Evolutionary conservation across 2,797 vertebrate species (phyloP), one percentile per base, ranked within the genome.

Genomic region (Pteropus rufus): DNA sequence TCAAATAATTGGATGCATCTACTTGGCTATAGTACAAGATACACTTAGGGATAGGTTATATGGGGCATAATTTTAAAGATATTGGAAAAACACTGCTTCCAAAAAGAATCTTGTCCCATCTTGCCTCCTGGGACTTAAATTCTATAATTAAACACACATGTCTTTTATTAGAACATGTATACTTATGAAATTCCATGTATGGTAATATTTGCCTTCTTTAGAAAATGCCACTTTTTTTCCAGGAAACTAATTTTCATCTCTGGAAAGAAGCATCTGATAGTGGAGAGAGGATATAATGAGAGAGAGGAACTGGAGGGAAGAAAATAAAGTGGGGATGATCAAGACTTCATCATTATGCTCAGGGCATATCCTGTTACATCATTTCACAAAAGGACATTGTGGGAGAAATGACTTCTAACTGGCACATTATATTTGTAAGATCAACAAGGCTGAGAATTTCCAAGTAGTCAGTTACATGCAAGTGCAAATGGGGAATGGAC

Each of bases 91-190:
- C 11, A 72, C 24, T 80, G 10, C 7, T 87, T 88, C 52, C 80
- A 69, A 67, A 90, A 92, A 82, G 62, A 93, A 65, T 4, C 12
- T 24, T 31, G 24, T 23, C n/a, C 58, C 36, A 24, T 44, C 49
- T 16, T 90, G 34, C 31, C 91, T 49, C 58, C 21, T 31, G 44
- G 41, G 31, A 52, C 6, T 91, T 69, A 89, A 93, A 76, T 60
- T 82, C 60, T 52, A 49, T 72, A 83, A 52, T 89, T 62, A 93
- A 88, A 79, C 18, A 77, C 49, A 10, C 23, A 56, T 79, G 9
- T 46, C 26, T 95, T 96, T 81, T 81, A 84, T 82, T 58, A 88
- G 49, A 85, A 67, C 65, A 31, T 49, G 77, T 93, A 84, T 36
- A 79, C 36, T 52, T 41, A 77, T 70, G 54, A 79, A 72, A 75